Conservation (phyloP, 1,140 invertebrate genomes). For the Musca domestica region DNA sequence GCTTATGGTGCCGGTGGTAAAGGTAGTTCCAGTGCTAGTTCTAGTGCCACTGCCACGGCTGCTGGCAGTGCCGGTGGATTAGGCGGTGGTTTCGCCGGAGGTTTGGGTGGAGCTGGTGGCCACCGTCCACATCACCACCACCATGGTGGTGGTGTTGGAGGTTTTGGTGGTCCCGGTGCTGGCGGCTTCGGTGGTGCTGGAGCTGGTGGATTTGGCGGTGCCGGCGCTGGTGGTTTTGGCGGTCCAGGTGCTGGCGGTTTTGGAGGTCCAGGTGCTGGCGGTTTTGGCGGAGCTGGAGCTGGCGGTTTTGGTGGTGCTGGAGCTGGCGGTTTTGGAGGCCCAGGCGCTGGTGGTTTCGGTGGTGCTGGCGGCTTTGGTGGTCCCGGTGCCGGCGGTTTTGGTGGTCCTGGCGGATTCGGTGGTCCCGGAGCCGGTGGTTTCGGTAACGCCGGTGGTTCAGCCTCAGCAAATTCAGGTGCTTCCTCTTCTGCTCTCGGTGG, state of each 20-base stretch:
- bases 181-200: background rate
- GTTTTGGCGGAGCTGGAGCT: background rate
- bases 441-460: constrained; percentile 3
- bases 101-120: constrained; percentile 2
- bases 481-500: background rate
- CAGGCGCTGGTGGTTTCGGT: background rate
- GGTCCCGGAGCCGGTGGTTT: background rate
- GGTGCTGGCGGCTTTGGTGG: constrained; percentile 3
- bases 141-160: background rate
- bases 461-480: background rate
- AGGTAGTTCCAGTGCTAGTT: constrained; percentile 2
- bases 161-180: background rate
- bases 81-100: background rate
- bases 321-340: constrained; percentile 11
- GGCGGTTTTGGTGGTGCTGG: background rate
- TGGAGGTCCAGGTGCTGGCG: background rate
- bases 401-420: background rate
- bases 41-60: background rate
- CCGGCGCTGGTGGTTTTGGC: constrained; percentile 3
- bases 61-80: constrained; percentile 4
- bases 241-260: background rate
- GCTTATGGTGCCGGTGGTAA: background rate
- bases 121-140: background rate
- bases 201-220: background rate
- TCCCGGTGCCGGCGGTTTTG: background rate